Evolutionary conservation across 2,888 invertebrate genomes (phyloP), one percentile per base, ranked within the genome.

Genomic region (Phortica magna): DNA sequence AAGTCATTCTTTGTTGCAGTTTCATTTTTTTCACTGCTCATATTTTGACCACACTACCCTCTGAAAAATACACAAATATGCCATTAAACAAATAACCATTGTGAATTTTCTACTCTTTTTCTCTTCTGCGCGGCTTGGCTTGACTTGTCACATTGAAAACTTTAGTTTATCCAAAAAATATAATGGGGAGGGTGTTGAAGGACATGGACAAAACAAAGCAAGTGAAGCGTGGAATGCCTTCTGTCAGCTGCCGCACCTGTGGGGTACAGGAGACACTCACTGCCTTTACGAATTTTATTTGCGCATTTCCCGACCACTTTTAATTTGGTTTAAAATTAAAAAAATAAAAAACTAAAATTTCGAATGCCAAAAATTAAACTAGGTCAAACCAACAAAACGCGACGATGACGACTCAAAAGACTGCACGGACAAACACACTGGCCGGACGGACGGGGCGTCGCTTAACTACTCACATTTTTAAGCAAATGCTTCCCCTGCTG

Each of bases 11-110:
- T 87, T 85, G 85, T 82, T 88, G 83, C 81, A 85, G 85, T 78
- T 88, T 90, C 90, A 90, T 90, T 88, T 84, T 90, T 88, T 87
- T 84, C 84, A 87, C 90, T 90, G 88, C 81, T 90, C 90, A 90
- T 90, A 89, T 88, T 90, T 90, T 82, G 78, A 61, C 57, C 64
- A 70, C 39, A 71, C 59, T 43, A 70, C 57, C 31, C 75, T 42
- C 71, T 75, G 71, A 12, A 71, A 75, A 75, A 48, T 74, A 17
- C 48, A 67, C 14, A 39, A 31, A 74, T n/a, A 6, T 12, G 19
- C 10, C 12, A 39, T 43, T 42, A 61, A 73, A 42, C n/a, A 9
- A 64, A 64, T 31, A 31, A 31, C 7, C 19, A 53, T 7, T 17
- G 55, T 72, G 12, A 42, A 39, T 42, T 41, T n/a, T 71, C 3